Base-by-base conservation (phyloP, 2,888 invertebrate genomes). In the Hypercompe scribonia region DNA sequence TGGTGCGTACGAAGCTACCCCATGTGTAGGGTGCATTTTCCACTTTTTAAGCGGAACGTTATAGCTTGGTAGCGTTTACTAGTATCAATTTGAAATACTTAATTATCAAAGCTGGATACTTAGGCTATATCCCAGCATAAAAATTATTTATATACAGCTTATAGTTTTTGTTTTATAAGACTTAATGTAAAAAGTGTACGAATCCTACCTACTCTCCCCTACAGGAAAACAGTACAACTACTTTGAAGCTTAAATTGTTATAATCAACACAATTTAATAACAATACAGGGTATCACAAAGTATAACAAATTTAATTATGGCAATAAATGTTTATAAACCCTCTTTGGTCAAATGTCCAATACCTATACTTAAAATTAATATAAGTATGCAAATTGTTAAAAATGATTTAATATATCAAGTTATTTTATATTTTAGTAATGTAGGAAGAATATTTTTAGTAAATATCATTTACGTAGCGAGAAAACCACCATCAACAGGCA, bases 401-500 rank as follows among this genome's bases (percentile, higher is more conserved):
- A 83, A 77, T 76, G 76, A 75, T 78, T 77, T 64, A 73, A 72
- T 75, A 72, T 74, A 69, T 70, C 64, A 77, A 72, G 76, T 65
- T 75, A 36, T 72, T 72, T 42, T 36, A 65, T 69, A 70, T 50
- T 46, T 63, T 65, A 70, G 31, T 71, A 50, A 64, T 66, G 18
- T 36, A 64, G 28, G 13, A 31, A 36, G 34, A 54, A 36, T 28
- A 3, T 18, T 13, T n/a, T 76, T 73, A 70, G 46, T 74, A 68
- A 71, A 77, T 70, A 34, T 69, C 63, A 74, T 79, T 90, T 94
- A 96, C 91, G 95, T 94, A 63, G 96, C 96, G 65, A 96, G 93
- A 87, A 96, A 97, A 76, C 99, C 99, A 36, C 99, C 99, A 88
- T 99, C 99, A 54, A 99, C 96, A 0, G 98, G 97, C 71, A 99